Percentiles rank a stretch among this genome's conserved stretches.
These are phyloP conservation scores for Toxonevra muliebris DNA, from an alignment of 2,888 invertebrate genomes.

Conservation along the genomic window DNA sequence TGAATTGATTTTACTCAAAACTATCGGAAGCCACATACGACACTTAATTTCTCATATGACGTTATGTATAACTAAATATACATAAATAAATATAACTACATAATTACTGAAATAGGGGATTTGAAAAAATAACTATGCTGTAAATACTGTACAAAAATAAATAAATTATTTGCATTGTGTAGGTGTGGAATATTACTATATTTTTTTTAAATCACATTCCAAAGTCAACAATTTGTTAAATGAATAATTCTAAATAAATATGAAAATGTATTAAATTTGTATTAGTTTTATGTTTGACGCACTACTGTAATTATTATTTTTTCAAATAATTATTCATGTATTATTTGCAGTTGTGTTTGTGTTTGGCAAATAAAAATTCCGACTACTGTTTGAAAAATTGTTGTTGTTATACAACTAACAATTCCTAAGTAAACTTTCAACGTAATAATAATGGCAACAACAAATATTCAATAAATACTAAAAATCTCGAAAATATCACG, in stretches of 20 bases:
- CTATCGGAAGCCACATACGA: too few relatives aligned
- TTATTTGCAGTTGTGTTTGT: slow-evolving; percentile 48
- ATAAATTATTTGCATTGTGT: too few relatives aligned
- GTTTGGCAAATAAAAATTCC: slow-evolving; percentile 55
- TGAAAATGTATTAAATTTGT: slow-evolving; percentile 12
- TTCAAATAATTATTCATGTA: slow-evolving; percentile 57
- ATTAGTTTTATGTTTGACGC: slow-evolving; percentile 13
- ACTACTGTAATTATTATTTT: slow-evolving; percentile 46
- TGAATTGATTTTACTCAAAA: too few relatives aligned
- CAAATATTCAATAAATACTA: slow-evolving; percentile 51
- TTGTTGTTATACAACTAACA: slow-evolving; percentile 27
- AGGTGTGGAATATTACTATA: too few relatives aligned
- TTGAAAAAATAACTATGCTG: too few relatives aligned
- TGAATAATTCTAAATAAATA: slow-evolving; percentile 5
- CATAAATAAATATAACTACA: too few relatives aligned
- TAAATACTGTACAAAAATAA: too few relatives aligned
- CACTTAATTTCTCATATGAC: too few relatives aligned
- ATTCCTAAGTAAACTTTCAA: slow-evolving; percentile 31
- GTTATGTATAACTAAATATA: too few relatives aligned
- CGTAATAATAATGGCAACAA: slow-evolving; percentile 37
- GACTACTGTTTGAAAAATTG: slow-evolving; percentile 39
- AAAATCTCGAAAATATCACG: slow-evolving; percentile 63
- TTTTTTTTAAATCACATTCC: background rate
- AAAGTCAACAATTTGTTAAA: background rate
- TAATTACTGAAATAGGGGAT: too few relatives aligned